Percentiles rank a stretch among this genome's conserved stretches.
These are phyloP conservation scores for Capreolus pygargus DNA, from an alignment of 2,113 vertebrate genomes.

Conservation along the genomic window DNA sequence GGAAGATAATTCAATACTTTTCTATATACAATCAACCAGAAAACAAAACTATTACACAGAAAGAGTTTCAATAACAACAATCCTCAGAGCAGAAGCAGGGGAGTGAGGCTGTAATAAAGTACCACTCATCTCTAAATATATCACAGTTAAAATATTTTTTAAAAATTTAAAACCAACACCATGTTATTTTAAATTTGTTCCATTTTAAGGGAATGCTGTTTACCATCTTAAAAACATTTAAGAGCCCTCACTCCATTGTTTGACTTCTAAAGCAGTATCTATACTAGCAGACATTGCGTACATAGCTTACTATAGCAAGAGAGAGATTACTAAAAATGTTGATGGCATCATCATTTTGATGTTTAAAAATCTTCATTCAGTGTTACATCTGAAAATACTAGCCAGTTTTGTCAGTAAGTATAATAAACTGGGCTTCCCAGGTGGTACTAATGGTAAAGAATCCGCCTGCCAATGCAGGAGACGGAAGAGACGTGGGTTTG, in stretches of 20 bases:
- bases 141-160: not conserved
- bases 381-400: not conserved
- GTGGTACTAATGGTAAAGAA: not conserved
- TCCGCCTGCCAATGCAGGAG: not conserved
- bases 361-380: slow-evolving; percentile 12
- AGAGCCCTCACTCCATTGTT: not conserved
- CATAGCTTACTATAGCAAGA: not conserved
- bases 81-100: not conserved
- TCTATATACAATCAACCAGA: not conserved
- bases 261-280: not conserved
- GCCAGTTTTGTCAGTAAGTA: not conserved
- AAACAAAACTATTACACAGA: not conserved
- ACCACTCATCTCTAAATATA: slow-evolving; percentile 16
- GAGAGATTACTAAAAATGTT: not conserved
- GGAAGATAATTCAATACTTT: not conserved
- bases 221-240: not conserved
- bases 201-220: not conserved
- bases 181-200: slow-evolving; percentile 15
- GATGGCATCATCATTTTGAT: not conserved
- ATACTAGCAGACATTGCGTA: not conserved
- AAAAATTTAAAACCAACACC: not conserved
- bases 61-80: not conserved
- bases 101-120: not conserved
- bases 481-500: not conserved
- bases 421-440: not conserved